phyloP scores from a whole-genome alignment of 1,140 invertebrate species.

The Scaptomyza hsui region DNA sequence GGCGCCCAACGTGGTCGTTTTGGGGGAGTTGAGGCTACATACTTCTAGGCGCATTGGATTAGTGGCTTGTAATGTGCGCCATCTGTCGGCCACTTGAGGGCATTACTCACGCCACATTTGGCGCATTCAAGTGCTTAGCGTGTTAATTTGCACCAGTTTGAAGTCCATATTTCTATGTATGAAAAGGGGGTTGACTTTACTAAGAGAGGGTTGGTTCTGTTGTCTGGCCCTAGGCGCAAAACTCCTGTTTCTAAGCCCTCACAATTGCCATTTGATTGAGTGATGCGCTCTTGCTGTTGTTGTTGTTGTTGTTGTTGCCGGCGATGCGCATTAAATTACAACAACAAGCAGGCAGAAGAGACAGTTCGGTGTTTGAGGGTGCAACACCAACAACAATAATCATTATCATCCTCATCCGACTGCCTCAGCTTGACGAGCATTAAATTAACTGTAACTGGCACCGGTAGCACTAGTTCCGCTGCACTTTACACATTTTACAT shows the following conservation, averaged over 20 bases:
- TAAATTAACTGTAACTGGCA: constrained; percentile 82
- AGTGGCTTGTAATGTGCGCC: constrained; percentile 76
- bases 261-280: constrained; percentile 82
- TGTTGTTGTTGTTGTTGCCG: constrained; percentile 21
- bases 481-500: constrained; percentile 83
- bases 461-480: constrained; percentile 13
- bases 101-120: constrained; percentile 81
- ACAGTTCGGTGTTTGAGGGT: constrained; percentile 45
- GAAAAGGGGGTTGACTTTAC: constrained; percentile 5
- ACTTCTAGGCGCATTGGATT: constrained; percentile 43
- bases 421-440: constrained; percentile 70
- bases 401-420: constrained; percentile 39
- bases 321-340: constrained; percentile 48
- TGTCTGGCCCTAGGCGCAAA: constrained; percentile 9
- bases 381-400: constrained; percentile 26
- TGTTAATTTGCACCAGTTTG: constrained; percentile 74
- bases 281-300: constrained; percentile 56
- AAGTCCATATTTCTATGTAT: constrained; percentile 15
- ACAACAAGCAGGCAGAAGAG: constrained; percentile 5
- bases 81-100: constrained; percentile 76
- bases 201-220: constrained; percentile 28
- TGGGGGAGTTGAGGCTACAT: background rate
- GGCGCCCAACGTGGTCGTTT: constrained; percentile 21
- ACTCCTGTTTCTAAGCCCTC: constrained; percentile 62
- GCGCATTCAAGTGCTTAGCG: constrained; percentile 80